Evolutionary conservation across 2,797 vertebrate genomes (phyloP), one percentile per base, ranked within the genome.

Genomic region (Dendrocincla tyrannina): DNA sequence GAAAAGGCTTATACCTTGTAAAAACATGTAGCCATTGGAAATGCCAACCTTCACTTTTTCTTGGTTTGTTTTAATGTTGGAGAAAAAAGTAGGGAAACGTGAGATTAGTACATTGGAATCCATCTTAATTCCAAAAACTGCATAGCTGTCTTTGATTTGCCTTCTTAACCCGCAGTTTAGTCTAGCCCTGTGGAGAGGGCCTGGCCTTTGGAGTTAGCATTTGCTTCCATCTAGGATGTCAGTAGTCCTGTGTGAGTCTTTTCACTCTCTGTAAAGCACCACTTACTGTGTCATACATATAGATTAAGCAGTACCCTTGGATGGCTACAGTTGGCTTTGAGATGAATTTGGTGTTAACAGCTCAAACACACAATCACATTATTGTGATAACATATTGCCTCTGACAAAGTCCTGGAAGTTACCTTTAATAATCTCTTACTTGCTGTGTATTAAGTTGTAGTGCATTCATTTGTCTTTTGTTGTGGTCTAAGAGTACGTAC

Each of bases 201-300:
- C 5, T 58, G n/a, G n/a, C n/a, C 37, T 58, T 66, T 69, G 72
- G 33, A 78, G 13, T 39, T 39, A 39, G 5, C 3, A 1, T 83
- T 64, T 91, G 27, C 18, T 33, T 70, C 52, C 16, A 17, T 25
- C 33, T 67, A 17, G 32, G 13, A 13, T 44, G 35, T 12, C 39
- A 37, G 5, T 41, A 52, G 23, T 27, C 32, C 28, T 11, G 17
- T 18, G 37, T 50, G 63, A 35, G 4, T 16, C 30, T 76, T 39
- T 30, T 62, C 9, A 7, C 22, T n/a, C 5, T 0, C 24, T 56
- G 14, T 13, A 52, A 35, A 77, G 25, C 37, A 42, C 17, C 50
- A 22, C 2, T 14, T 52, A 22, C 55, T 15, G 16, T 35, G 28
- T n/a, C 25, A 20, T 12, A 25, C 5, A 9, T 1, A 1, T 2